Evolutionary conservation across 2,797 vertebrate genomes (phyloP), one percentile per base, ranked within the genome.

Genomic region (Choloepus didactylus): DNA sequence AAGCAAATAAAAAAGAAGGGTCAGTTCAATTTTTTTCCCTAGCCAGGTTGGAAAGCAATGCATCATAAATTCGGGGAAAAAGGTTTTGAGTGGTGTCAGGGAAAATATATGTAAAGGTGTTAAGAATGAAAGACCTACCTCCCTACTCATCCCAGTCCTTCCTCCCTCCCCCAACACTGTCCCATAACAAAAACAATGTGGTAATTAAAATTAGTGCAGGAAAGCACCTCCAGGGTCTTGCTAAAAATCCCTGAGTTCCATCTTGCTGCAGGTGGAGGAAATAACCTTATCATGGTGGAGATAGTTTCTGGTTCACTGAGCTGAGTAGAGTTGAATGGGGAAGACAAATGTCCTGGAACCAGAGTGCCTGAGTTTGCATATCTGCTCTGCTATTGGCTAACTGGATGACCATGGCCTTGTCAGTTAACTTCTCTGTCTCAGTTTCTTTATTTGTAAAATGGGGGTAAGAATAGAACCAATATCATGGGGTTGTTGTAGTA

Each of bases 41-140:
- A 18, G 19, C 9, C 49, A 96, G 10, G 1, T 62, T 8, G 6
- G 41, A 54, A 77, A 59, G 29, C 46, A 67, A 54, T 81, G 8
- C 1, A 15, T 49, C 1, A 23, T 73, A 41, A 84, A 70, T 80
- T 87, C 11, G 38, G 10, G 23, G 5, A 2, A 35, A 31, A 3
- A 1, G 0, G 0, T 49, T 56, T 19, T 46, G 35, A 72, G 8
- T 44, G 1, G 6, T 23, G 2, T 16, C 6, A 51, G n/a, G 12
- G 60, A 25, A 8, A 9, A 18, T 72, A 31, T 87, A 69, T 54
- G 2, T 70, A 66, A 29, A 60, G 29, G 18, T 62, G 9, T 60
- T 38, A 70, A 5, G 41, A 41, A 75, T 12, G 4, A 73, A 69
- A 69, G 29, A 60, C 18, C 4, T 38, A 5, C 15, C 1, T 49